Base-by-base conservation (phyloP, 2,113 vertebrate species). In the Phodopus roborovskii region DNA sequence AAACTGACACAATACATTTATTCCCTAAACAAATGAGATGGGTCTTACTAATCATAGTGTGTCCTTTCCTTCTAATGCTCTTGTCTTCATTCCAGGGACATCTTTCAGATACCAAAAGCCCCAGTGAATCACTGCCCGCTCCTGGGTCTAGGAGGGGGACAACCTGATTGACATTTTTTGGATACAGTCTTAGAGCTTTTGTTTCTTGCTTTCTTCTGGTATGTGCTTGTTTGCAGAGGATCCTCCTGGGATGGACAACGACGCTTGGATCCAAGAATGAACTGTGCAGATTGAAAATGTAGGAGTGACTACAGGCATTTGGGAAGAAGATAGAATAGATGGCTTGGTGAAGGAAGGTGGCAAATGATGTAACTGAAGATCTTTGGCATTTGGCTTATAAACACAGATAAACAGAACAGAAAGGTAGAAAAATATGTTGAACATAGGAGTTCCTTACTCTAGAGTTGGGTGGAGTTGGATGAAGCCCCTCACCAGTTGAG, bases 241-340 rank as follows among this genome's bases (percentile, higher is more conserved):
- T 7, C 28, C 8, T 90, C 75, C 64, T 70, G 11, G 17, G 36
- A 39, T 22, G n/a, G 17, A 13, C 5, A 93, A 73, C 4, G 85
- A 45, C 87, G 9, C 53, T 91, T 86, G 53, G 81, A 10, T 94
- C 66, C 93, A 92, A 96, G 53, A 89, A 91, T 56, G n/a, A 73
- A 50, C 4, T 86, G 10, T 42, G 85, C 81, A 86, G 7, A 19
- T 73, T 66, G 48, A 86, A 95, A 95, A 70, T 87, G 39, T 60
- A 93, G 68, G 85, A 48, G 9, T 36, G 48, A 60, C 13, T 73
- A 12, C 28, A 91, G 60, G 45, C 24, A 24, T 79, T 68, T 20
- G 42, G 30, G 39, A 64, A 77, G 19, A 93, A 83, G 36, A 66
- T 16, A 16, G 24, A 74, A 75, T 30, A 50, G 83, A 85, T 28